phyloP scores from a whole-genome alignment of 1,140 invertebrate genomes.

The Linepithema humile region DNA sequence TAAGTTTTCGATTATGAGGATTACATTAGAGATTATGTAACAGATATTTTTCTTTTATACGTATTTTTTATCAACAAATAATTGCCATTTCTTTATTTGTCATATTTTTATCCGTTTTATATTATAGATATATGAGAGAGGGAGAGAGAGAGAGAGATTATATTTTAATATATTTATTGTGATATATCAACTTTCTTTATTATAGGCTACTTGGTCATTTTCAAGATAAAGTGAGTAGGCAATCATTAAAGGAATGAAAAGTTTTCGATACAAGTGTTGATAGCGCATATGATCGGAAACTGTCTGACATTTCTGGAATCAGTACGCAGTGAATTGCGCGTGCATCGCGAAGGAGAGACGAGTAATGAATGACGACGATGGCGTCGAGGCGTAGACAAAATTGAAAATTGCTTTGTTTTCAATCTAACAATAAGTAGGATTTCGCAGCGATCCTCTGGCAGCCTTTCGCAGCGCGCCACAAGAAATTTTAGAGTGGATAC shows the following conservation, averaged over 20 bases:
- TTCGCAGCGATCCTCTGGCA: background rate
- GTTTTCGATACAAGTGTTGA: too few species aligned
- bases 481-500: background rate
- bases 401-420: slow-evolving; percentile 32
- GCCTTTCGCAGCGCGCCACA: background rate
- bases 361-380: background rate
- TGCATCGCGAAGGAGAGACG: background rate
- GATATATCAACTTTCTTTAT: background rate
- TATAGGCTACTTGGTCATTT: background rate
- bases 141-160: too few species aligned
- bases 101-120: too few species aligned
- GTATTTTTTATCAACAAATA: background rate
- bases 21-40: background rate
- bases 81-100: background rate
- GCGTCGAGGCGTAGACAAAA: background rate
- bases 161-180: too few species aligned
- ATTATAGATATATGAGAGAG: too few species aligned
- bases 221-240: background rate
- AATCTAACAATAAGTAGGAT: slow-evolving; percentile 4
- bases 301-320: too few species aligned
- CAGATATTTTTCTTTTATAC: background rate
- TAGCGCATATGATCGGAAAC: background rate
- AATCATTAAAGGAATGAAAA: background rate
- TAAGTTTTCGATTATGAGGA: background rate
- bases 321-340: background rate